Percentiles rank a stretch among this genome's conserved stretches.
Conservation (phyloP, 92 coral and sea anemone species). For the Micromussa lordhowensis region DNA sequence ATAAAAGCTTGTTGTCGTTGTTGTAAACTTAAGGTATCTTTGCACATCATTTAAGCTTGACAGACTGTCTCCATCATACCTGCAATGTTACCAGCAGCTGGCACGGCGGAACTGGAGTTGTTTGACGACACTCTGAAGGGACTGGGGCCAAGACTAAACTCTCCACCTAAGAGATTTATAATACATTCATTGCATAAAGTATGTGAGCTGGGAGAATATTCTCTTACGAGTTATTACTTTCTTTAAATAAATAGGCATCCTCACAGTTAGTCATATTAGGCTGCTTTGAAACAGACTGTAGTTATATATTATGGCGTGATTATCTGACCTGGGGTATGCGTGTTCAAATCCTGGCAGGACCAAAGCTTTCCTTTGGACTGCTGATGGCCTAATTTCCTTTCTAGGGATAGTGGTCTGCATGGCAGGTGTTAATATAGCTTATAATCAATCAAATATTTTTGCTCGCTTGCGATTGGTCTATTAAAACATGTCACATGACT, state of each 20-base stretch:
- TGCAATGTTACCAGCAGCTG: constrained; percentile 17
- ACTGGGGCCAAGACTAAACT: constrained; percentile 77
- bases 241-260: background rate
- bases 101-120: constrained; percentile 17
- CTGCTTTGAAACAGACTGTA: background rate
- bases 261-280: background rate
- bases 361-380: no score
- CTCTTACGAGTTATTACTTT: background rate
- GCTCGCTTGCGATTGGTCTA: no score
- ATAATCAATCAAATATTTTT: no score
- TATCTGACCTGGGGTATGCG: no score
- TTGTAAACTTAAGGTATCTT: background rate
- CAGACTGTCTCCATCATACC: constrained; percentile 23
- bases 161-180: constrained; percentile 40
- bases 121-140: constrained; percentile 63
- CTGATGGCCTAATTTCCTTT: no score
- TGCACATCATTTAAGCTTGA: background rate
- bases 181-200: background rate
- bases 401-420: no score
- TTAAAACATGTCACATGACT: no score
- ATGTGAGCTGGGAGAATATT: background rate
- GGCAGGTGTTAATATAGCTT: no score
- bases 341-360: no score
- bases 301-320: background rate
- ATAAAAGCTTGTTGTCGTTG: no score